Evolutionary conservation across 1,140 invertebrate genomes (phyloP).

Genomic region (Brachionus paranguensis): DNA sequence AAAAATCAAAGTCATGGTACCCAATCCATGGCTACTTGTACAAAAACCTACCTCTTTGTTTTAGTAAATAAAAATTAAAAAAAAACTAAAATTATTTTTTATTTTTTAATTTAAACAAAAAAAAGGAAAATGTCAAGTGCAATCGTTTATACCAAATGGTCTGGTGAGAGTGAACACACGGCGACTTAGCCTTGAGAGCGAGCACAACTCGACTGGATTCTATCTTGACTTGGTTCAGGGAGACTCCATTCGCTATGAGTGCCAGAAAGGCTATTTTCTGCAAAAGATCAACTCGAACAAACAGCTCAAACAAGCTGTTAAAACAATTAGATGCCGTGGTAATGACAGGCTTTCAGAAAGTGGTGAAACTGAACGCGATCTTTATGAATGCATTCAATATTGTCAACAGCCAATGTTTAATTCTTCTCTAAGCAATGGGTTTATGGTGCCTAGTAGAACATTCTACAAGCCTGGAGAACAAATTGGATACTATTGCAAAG

Average conservation of each 20-base stretch:
- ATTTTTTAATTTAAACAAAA: background rate
- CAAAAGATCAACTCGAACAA: background rate
- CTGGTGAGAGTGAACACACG: background rate
- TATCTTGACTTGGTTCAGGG: background rate
- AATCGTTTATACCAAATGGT: constrained; percentile 7
- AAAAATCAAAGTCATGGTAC: background rate
- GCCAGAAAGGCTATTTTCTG: background rate
- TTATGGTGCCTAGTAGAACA: background rate
- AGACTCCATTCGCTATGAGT: background rate
- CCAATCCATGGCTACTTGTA: background rate
- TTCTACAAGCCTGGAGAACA: background rate
- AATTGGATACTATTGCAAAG: background rate
- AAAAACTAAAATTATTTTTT: background rate
- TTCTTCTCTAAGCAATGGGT: background rate
- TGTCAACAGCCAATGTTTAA: background rate
- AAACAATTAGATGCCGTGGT: background rate
- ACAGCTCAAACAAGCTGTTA: background rate
- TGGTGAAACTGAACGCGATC: background rate
- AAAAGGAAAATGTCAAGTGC: background rate
- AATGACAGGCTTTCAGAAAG: background rate
- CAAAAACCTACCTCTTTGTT: constrained; percentile 1
- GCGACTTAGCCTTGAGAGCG: background rate
- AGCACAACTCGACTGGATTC: background rate
- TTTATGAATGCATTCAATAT: background rate
- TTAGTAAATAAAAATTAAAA: background rate